Percentiles rank a stretch among this genome's conserved stretches.
phyloP scores from a whole-genome alignment of 2,113 vertebrate genomes.

The Etheostoma cragini region DNA sequence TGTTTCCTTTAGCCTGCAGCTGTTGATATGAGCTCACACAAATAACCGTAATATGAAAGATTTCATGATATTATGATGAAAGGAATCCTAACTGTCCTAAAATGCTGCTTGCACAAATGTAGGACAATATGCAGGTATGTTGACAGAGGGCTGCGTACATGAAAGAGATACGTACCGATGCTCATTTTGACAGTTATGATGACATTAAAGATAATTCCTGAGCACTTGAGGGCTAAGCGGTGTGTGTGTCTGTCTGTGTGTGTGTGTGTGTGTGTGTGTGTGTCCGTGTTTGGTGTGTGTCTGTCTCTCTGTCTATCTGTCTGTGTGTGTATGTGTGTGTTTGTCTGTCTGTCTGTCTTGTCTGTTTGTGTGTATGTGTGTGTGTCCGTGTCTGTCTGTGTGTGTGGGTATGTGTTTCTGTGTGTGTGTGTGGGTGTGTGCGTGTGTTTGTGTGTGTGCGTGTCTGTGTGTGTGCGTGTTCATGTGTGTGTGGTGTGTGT shows the following conservation, averaged over 20 bases:
- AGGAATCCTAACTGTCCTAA: slow-evolving; percentile 5
- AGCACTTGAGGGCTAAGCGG: background rate
- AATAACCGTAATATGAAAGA: slow-evolving; percentile 19
- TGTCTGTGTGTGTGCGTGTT: too few relatives aligned
- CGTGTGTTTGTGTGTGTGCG: background rate
- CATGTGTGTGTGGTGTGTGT: too few relatives aligned
- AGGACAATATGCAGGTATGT: background rate
- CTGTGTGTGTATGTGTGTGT: too few relatives aligned
- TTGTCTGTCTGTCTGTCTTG: too few relatives aligned
- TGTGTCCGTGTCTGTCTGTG: background rate
- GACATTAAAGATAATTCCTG: slow-evolving; percentile 6
- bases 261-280: slow-evolving; percentile 12
- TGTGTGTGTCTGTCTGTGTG: background rate
- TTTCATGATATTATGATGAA: slow-evolving; percentile 16
- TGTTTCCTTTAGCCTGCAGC: slow-evolving; percentile 18
- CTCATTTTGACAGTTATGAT: background rate
- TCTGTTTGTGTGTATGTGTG: too few relatives aligned
- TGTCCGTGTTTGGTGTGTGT: too few relatives aligned
- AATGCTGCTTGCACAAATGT: background rate
- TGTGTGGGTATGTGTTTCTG: slow-evolving; percentile 52
- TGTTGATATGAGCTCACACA: slow-evolving; percentile 7
- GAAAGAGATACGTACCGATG: background rate
- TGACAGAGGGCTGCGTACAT: slow-evolving; percentile 4
- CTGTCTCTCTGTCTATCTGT: too few relatives aligned
- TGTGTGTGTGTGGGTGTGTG: slow-evolving; percentile 33